phyloP scores from a whole-genome alignment of 2,113 vertebrate genomes.

The Grammomys surdaster region DNA sequence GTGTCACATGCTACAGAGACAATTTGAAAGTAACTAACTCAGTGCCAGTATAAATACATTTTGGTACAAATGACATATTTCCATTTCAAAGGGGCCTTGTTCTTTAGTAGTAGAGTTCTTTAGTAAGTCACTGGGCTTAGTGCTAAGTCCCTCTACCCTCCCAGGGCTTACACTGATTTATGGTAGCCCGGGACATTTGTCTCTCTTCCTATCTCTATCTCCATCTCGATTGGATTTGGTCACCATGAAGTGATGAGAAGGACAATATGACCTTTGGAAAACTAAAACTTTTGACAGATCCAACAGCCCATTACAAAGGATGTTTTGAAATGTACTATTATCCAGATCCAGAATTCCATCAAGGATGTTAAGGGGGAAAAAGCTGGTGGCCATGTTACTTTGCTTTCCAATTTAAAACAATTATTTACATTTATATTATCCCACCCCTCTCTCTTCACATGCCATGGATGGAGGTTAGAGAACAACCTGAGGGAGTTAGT shows the following conservation, averaged over 20 bases:
- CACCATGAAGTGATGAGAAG: not conserved
- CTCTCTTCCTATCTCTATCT: not conserved
- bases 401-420: not conserved
- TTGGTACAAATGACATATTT: not conserved
- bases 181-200: not conserved
- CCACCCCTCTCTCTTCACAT: not conserved
- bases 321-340: not conserved
- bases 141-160: not conserved
- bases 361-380: not conserved
- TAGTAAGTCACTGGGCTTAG: no score
- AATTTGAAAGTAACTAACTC: slow-evolving; percentile 38
- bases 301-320: not conserved
- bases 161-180: not conserved
- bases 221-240: no score
- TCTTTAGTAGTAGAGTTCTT: not conserved
- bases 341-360: slow-evolving; percentile 3
- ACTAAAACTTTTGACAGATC: not conserved
- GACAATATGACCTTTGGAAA: not conserved
- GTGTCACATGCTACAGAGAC: not conserved
- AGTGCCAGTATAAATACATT: not conserved
- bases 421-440: not conserved
- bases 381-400: not conserved
- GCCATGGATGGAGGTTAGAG: not conserved
- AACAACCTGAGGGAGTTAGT: not conserved
- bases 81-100: slow-evolving; percentile 21